Base-by-base conservation (phyloP, 1,140 invertebrate species). In the Calliopsis andreniformis region DNA sequence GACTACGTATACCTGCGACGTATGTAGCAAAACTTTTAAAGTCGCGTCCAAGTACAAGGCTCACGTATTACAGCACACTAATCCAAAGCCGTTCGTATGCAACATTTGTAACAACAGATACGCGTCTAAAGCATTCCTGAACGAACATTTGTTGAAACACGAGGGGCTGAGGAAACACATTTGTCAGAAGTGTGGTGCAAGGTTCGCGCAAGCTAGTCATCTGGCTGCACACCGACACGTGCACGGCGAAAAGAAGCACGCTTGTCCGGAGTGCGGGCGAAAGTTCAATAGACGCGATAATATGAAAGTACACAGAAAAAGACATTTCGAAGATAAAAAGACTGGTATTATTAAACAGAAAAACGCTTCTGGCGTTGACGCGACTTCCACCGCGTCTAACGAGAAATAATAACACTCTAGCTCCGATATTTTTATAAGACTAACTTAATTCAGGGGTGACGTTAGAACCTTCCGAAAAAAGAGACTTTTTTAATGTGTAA, bases 201-300 rank as follows among this genome's bases (percentile, higher is more conserved):
- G 86, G 53, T 92, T 92, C 61, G 91, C 91, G 12, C 91, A 92
- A 69, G 91, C 91, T 28, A 92, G 91, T 69, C 91, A 92, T 76
- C 68, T 92, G 20, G 91, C 91, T 32, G 91, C 91, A 1, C 91
- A 92, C 76, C 78, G 90, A 64, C 90, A 92, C 67, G 91, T 92
- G 20, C 91, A 92, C 39, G 91, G 89, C 18, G 91, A 92, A 62
- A 92, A 92, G 61, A 89, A 85, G 16, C 90, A 92, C 68, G 89
- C 87, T 0, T 92, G 91, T 71, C 89, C 91, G 0, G 91, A 91
- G 28, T 92, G 91, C 56, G 91, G 91, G 0, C 87, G 90, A 39
- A 90, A 90, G 67, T 92, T 92, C 58, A 92, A 92, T 71, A 85
- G 91, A 10, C 86, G 89, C 12, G 91, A 92, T 62, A 92, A 92